Percentiles rank a stretch among this genome's conserved stretches.
phyloP scores from a whole-genome alignment of 2,888 invertebrate species.

The Pomacea canaliculata region DNA sequence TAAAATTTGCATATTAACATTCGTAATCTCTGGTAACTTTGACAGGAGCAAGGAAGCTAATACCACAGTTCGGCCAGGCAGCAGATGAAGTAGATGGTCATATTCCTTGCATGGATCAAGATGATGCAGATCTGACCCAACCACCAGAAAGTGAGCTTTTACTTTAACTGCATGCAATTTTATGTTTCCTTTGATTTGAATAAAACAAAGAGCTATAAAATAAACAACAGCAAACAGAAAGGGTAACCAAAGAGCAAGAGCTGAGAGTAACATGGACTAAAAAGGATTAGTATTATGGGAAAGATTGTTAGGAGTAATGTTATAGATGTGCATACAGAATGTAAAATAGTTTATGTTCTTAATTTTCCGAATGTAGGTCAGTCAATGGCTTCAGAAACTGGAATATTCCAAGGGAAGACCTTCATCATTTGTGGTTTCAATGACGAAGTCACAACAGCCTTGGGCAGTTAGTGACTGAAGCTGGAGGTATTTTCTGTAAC shows the following conservation, averaged over 20 bases:
- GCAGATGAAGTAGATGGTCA: constrained; percentile 27
- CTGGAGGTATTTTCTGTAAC: constrained; percentile 70
- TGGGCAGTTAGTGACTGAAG: constrained; percentile 66
- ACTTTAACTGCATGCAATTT: neutral
- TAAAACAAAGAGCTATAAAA: too few relatives aligned
- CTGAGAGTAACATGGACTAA: too few relatives aligned
- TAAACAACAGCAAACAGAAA: too few relatives aligned
- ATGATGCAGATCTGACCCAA: constrained; percentile 10
- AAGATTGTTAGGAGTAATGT: too few relatives aligned
- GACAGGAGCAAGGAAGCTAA: too few relatives aligned
- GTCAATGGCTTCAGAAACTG: constrained; percentile 20
- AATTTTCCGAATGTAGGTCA: constrained; percentile 3
- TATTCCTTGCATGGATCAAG: neutral
- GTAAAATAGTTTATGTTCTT: neutral
- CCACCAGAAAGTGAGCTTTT: constrained; percentile 11
- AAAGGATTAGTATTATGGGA: too few relatives aligned
- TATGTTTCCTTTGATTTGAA: too few relatives aligned
- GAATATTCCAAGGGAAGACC: constrained; percentile 55
- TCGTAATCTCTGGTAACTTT: too few relatives aligned
- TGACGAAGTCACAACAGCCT: constrained; percentile 55
- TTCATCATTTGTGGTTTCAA: constrained; percentile 69
- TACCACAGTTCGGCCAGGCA: too few relatives aligned
- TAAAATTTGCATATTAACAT: too few relatives aligned
- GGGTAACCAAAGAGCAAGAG: too few relatives aligned
- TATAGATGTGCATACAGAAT: too few relatives aligned